These are phyloP conservation scores for Fabriciana adippe DNA, from an alignment of 2,888 invertebrate species.

Conservation along the genomic window DNA sequence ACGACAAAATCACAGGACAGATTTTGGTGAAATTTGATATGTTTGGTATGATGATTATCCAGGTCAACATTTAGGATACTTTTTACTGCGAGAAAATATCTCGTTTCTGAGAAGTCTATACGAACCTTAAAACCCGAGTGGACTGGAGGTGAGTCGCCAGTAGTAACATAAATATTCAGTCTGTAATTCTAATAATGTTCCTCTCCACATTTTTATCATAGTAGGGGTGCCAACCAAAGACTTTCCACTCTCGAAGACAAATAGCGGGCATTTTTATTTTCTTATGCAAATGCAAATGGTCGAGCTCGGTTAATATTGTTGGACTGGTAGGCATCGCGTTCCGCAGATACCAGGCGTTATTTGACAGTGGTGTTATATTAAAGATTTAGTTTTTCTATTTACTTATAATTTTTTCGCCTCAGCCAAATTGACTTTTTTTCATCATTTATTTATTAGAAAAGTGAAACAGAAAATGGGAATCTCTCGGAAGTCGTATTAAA, in stretches of 20 bases:
- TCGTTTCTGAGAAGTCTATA: too few species aligned
- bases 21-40: too few species aligned
- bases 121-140: too few species aligned
- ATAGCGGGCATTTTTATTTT: constrained; percentile 50
- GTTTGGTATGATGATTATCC: too few species aligned
- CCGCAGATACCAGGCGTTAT: constrained; percentile 44
- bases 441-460: not conserved
- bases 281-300: constrained; percentile 49
- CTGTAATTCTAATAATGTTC: too few species aligned
- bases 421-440: not conserved
- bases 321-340: constrained; percentile 36
- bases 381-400: constrained; percentile 5
- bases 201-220: constrained; percentile 2
- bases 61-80: too few species aligned
- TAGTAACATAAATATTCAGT: too few species aligned
- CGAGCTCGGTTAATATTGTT: constrained; percentile 46
- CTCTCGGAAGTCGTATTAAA: too few species aligned
- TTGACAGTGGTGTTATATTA: constrained; percentile 38
- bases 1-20: too few species aligned
- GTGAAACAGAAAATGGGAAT: not conserved
- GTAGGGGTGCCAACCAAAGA: constrained; percentile 40
- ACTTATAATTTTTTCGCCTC: not conserved
- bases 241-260: constrained; percentile 45
- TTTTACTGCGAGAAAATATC: too few species aligned
- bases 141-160: too few species aligned